These are phyloP conservation scores for Drosophila nr. perissopoda DNA, from an alignment of 2,888 invertebrate genomes.

Conservation along the genomic window DNA sequence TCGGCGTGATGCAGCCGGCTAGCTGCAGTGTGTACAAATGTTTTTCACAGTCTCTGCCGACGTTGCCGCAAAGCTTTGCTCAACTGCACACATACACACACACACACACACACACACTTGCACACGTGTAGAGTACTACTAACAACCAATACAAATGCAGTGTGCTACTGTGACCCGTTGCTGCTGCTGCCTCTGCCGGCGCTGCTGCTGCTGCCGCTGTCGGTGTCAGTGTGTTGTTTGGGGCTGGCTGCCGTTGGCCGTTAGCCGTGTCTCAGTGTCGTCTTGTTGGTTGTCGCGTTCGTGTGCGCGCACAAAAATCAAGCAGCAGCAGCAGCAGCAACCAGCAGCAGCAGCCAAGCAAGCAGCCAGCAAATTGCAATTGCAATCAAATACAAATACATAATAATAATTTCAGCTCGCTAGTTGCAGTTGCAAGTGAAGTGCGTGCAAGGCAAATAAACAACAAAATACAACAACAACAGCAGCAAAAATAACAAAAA, in stretches of 20 bases:
- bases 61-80: slow-evolving; percentile 69
- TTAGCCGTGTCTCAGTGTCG: slow-evolving; percentile 80
- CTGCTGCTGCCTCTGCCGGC: slow-evolving; percentile 15
- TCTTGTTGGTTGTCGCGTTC: slow-evolving; percentile 85
- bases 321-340: slow-evolving; percentile 41
- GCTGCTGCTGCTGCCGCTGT: slow-evolving; percentile 30
- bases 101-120: background rate
- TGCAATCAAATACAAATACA: slow-evolving; percentile 54
- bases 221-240: slow-evolving; percentile 68
- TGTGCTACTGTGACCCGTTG: slow-evolving; percentile 49
- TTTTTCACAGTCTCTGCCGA: slow-evolving; percentile 44
- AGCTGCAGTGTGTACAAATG: slow-evolving; percentile 44
- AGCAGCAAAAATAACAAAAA: slow-evolving; percentile 19
- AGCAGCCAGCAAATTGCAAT: slow-evolving; percentile 42
- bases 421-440: slow-evolving; percentile 65
- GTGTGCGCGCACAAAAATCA: slow-evolving; percentile 71
- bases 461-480: slow-evolving; percentile 20
- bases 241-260: slow-evolving; percentile 49
- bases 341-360: slow-evolving; percentile 34
- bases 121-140: slow-evolving; percentile 20
- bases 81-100: slow-evolving; percentile 29
- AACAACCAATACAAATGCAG: slow-evolving; percentile 39
- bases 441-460: slow-evolving; percentile 49
- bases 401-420: slow-evolving; percentile 45
- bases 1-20: slow-evolving; percentile 69